Evolutionary conservation across 2,113 vertebrate species (phyloP).

Genomic region (Elanus axillaris): DNA sequence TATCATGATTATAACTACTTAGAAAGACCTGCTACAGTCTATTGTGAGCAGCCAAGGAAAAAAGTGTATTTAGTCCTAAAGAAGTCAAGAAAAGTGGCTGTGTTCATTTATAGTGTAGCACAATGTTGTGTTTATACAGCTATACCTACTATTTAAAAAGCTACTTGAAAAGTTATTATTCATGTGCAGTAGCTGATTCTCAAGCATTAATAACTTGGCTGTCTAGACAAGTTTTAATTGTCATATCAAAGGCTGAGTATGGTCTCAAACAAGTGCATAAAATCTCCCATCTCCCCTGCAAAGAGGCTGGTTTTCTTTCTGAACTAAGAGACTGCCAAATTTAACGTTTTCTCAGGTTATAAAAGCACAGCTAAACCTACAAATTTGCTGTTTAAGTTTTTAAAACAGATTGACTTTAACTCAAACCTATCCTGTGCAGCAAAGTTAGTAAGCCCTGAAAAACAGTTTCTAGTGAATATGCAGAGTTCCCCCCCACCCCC

Average conservation of each 20-base stretch:
- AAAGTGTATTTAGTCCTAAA: conserved; percentile 49
- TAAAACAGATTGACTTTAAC: neutral
- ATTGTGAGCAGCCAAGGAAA: conserved; percentile 62
- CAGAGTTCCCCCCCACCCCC: neutral
- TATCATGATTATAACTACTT: conserved; percentile 32
- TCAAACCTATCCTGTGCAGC: conserved; percentile 40
- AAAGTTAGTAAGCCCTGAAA: conserved; percentile 66
- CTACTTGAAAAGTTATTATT: conserved; percentile 62
- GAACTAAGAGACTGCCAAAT: neutral
- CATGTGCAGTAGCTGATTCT: conserved; percentile 57
- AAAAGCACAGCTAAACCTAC: conserved; percentile 15
- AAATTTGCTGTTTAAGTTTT: neutral
- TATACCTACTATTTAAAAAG: conserved; percentile 57
- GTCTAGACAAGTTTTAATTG: conserved; percentile 69
- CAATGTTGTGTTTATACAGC: conserved; percentile 62
- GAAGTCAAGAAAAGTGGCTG: conserved; percentile 54
- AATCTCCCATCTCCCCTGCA: conserved; percentile 7
- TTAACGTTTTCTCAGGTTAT: conserved; percentile 1
- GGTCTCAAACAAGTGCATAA: conserved; percentile 28
- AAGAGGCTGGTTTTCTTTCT: neutral
- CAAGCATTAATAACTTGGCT: conserved; percentile 60
- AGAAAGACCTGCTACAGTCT: conserved; percentile 36
- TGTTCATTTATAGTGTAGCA: conserved; percentile 61
- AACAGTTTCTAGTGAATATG: conserved; percentile 62
- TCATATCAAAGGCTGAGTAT: conserved; percentile 53